Conservation (phyloP, 2,797 vertebrate species). For the Parambassis ranga region DNA sequence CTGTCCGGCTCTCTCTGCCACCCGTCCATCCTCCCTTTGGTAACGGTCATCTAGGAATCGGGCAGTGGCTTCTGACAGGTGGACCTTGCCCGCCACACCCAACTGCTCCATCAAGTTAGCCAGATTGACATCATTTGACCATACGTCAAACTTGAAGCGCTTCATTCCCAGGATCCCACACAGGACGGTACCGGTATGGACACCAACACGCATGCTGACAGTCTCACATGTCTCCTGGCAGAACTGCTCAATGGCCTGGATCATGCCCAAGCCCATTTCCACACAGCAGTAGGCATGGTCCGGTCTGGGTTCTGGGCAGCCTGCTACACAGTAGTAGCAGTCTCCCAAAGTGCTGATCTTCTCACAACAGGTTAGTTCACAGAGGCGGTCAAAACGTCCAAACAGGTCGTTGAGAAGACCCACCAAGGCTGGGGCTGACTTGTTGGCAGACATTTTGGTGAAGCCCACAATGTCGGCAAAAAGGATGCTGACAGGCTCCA, state of each 20-base stretch:
- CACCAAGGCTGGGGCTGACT: constrained; percentile 93
- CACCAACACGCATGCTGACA: constrained; percentile 95
- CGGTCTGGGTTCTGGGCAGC: constrained; percentile 90
- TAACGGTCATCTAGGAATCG: constrained; percentile 94
- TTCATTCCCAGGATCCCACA: constrained; percentile 97
- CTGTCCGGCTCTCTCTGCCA: constrained; percentile 89
- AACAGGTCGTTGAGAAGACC: constrained; percentile 97
- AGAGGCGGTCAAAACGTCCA: constrained; percentile 93
- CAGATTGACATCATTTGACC: constrained; percentile 97
- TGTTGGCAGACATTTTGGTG: constrained; percentile 98
- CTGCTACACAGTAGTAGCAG: constrained; percentile 97
- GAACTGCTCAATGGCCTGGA: constrained; percentile 96
- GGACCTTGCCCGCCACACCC: constrained; percentile 93
- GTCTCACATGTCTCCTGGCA: constrained; percentile 95
- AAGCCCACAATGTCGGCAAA: constrained; percentile 98
- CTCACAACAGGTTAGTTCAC: constrained; percentile 93
- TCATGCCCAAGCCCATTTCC: constrained; percentile 98
- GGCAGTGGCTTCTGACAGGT: constrained; percentile 93
- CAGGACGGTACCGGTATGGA: constrained; percentile 94
- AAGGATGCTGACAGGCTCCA: constrained; percentile 93
- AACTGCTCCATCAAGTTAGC: constrained; percentile 99
- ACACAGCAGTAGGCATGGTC: constrained; percentile 97
- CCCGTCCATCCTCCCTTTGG: constrained; percentile 90
- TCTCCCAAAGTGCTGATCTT: constrained; percentile 98
- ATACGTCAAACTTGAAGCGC: constrained; percentile 97